phyloP scores from a whole-genome alignment of 2,113 vertebrate genomes.

The Ornithorhynchus anatinus region DNA sequence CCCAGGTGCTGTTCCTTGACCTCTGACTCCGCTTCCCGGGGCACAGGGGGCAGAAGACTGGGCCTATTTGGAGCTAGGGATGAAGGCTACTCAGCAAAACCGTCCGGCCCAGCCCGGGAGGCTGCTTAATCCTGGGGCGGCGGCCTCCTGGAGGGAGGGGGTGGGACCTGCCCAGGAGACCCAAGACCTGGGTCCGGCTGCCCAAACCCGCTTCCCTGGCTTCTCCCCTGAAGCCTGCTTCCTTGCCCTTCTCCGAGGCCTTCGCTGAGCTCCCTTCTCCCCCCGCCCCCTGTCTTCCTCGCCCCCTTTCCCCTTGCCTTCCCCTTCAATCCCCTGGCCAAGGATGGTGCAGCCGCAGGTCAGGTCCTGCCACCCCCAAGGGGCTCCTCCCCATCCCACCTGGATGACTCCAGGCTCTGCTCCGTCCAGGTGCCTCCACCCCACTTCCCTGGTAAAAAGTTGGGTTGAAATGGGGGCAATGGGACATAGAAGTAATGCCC shows the following conservation, averaged over 20 bases:
- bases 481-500: background rate
- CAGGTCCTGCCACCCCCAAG: background rate
- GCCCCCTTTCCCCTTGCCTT: background rate
- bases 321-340: background rate
- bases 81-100: no score
- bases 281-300: background rate
- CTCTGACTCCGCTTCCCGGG: no score
- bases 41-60: no score
- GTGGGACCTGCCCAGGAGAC: background rate
- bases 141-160: background rate
- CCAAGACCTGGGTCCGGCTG: background rate
- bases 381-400: background rate
- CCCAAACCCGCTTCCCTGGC: background rate
- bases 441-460: background rate
- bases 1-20: background rate
- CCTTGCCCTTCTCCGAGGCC: background rate
- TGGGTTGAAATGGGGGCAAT: background rate
- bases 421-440: background rate
- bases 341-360: no score
- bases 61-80: no score
- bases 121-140: background rate
- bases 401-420: no score
- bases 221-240: background rate
- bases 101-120: background rate
- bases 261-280: rapidly evolving